Evolutionary conservation across 2,113 vertebrate genomes (phyloP), one percentile per base, ranked within the genome.

Genomic region (Zeus faber): DNA sequence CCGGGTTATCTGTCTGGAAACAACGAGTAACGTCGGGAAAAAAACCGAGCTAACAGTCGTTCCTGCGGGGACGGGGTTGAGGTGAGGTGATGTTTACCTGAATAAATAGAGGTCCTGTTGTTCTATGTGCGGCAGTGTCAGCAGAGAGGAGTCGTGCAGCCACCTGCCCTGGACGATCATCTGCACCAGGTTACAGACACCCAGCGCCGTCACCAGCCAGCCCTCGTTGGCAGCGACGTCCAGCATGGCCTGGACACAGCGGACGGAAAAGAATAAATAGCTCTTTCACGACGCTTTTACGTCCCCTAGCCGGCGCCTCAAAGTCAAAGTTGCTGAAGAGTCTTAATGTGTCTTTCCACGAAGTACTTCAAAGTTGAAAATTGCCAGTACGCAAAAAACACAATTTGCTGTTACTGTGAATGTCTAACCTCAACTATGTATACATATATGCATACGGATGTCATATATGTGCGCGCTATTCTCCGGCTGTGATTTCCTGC

Each of bases 101-200:
- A 99, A 96, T 62, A 98, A 86, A 35, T 95, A 75, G 58, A 98
- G 93, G 76, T 98, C 83, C 0, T 90, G 93, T 6, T 83, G 85
- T 17, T 97, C 92, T 27, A 98, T 52, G 54, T 96, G 91, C 37
- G 96, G 95, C 52, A 99, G 60, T 1, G 92, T 96, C 49, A 95
- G 90, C 24, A 99, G 81, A 0, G 93, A 93, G 40, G 92, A 95
- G 35, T 98, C 92, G 24, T 93, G 86, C 24, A 96, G 80, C 97
- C 97, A 99, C 63, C 94, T 82, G 0, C 92, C 95, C 83, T 99
- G 97, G 58, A 99, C 74, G 4, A 98, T 74, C 97, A 98, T 99
- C 86, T 99, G 97, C 21, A 98, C 83, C 33, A 99, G 85, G 59
- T n/a, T 91, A 50, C 92, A 96, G 66, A 98, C 89, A 46, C 92